Evolutionary conservation across 2,113 vertebrate species (phyloP).

Genomic region (Isurus oxyrinchus): DNA sequence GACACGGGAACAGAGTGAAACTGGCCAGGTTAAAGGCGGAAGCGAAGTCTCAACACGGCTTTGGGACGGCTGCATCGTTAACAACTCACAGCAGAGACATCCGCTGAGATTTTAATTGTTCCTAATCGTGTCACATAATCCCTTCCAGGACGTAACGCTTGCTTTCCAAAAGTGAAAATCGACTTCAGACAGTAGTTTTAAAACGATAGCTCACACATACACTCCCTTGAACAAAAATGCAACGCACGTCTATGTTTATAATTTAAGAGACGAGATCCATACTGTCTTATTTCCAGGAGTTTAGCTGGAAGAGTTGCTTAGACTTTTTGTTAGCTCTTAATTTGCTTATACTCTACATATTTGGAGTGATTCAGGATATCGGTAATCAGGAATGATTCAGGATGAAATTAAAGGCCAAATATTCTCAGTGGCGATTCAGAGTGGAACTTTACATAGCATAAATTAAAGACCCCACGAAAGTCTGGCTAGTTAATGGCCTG

Average conservation of each 20-base stretch:
- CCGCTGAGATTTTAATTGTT: neutral
- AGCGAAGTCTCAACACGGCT: neutral
- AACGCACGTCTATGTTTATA: neutral
- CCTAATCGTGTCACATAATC: neutral
- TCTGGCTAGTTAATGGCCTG: neutral
- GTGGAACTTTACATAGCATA: neutral
- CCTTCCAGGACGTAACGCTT: neutral
- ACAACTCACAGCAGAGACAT: neutral
- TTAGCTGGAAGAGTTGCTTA: neutral
- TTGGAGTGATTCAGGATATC: neutral
- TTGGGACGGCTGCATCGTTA: no score
- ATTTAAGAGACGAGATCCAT: neutral
- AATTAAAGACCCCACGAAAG: neutral
- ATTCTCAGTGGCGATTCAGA: neutral
- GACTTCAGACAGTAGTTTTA: neutral
- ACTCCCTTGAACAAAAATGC: neutral
- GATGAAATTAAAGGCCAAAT: neutral
- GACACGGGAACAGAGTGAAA: neutral
- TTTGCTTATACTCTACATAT: neutral
- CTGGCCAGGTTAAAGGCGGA: neutral
- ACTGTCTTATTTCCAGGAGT: neutral
- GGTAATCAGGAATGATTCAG: neutral
- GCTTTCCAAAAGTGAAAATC: neutral
- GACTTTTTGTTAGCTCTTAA: neutral
- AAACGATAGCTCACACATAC: neutral